Base-by-base conservation (phyloP, 2,113 vertebrate genomes). In the Alaudala cheleensis region DNA sequence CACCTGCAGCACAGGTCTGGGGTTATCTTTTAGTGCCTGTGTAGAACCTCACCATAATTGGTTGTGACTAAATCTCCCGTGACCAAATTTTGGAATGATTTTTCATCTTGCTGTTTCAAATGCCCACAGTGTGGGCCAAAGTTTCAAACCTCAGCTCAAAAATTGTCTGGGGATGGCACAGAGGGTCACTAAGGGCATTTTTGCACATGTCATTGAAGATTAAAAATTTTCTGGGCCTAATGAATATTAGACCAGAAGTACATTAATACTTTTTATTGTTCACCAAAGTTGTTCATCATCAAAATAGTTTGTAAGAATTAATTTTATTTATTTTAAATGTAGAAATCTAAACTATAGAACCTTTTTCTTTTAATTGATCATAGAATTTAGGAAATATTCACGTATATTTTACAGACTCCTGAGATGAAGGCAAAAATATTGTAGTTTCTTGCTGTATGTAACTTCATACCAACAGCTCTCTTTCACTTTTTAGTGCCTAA, bases 71-170 rank as follows among this genome's bases (percentile, higher is more conserved):
- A 54, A 76, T 93, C 50, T 91, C 69, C 77, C n/a, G 3, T 51
- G 85, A 88, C 33, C n/a, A 88, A 61, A 54, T 90, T 82, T 66
- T 50, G 56, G 65, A 69, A 44, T 54, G 5, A 21, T 79, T 93
- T 92, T 77, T 88, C 64, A 37, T 81, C 67, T 73, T 28, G 57
- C 23, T 4, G 6, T 72, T 81, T 83, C 26, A 42, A 72, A 34
- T 70, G 44, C 57, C 3, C 4, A 5, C 9, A 0, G 5, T 24
- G 51, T 1, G 0, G 61, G 53, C 73, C n/a, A 44, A 5, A 53
- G 42, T 72, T 79, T 67, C 14, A 53, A 81, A 51, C 25, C 31
- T 77, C 50, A 40, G 33, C 13, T 93, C n/a, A 53, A 4, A 87
- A 71, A 34, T 45, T 84, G 17, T 44, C 26, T 60, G 58, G 81